Percentiles rank a stretch among this genome's conserved stretches.
Conservation (phyloP, 2,113 vertebrate species). For the Laterallus jamaicensis region DNA sequence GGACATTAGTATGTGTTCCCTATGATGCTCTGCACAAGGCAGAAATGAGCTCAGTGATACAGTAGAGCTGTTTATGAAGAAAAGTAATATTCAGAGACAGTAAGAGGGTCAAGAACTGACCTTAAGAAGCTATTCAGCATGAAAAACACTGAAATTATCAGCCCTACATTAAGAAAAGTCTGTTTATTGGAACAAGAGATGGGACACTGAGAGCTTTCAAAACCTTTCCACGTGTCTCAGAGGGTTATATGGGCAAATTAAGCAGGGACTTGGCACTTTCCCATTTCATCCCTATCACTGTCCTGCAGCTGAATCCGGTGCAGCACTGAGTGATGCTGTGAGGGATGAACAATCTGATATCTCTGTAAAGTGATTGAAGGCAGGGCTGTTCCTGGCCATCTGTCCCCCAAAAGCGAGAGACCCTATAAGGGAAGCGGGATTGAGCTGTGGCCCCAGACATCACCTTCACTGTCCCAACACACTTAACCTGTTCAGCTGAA, state of each 20-base stretch:
- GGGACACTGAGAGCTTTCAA: background rate
- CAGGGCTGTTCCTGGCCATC: background rate
- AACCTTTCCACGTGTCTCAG: background rate
- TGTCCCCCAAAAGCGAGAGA: background rate
- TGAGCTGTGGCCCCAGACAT: background rate
- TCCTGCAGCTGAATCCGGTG: background rate
- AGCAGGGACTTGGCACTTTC: background rate
- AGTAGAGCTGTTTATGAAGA: background rate
- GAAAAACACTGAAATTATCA: background rate
- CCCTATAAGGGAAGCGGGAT: background rate
- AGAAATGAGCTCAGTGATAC: background rate
- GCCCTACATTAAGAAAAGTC: background rate
- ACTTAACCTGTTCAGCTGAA: background rate
- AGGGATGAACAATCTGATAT: background rate
- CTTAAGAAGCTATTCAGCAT: background rate
- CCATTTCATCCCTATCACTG: background rate
- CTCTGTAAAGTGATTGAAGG: background rate
- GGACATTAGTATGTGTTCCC: background rate
- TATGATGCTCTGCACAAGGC: accelerated
- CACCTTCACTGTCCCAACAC: background rate
- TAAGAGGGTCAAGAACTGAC: background rate
- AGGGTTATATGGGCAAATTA: background rate
- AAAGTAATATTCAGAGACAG: background rate
- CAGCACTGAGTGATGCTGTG: background rate
- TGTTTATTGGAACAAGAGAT: background rate